Conservation (phyloP, 2,888 invertebrate species). For the Mythimna vitellina region DNA sequence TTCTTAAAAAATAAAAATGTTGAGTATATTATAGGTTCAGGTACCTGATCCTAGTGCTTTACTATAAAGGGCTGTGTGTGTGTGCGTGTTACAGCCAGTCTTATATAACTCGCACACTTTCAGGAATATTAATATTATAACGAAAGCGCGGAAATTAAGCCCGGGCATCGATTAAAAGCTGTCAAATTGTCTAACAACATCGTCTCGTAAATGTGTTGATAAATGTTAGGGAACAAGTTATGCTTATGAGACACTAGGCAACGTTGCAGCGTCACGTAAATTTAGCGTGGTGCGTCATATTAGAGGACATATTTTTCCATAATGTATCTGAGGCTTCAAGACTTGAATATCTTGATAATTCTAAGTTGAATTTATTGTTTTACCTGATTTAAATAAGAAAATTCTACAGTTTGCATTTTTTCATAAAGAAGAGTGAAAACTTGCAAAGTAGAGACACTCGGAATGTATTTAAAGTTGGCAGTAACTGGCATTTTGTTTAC, state of each 20-base stretch:
- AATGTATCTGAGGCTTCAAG: no score
- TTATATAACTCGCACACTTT: not conserved
- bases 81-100: no score
- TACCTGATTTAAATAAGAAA: not conserved
- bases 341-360: not conserved
- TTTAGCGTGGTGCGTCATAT: no score
- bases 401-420: not conserved
- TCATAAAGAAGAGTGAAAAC: constrained; percentile 10
- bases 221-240: no score
- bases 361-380: not conserved
- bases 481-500: constrained; percentile 26
- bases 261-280: no score
- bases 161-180: no score
- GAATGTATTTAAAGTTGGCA: constrained; percentile 41
- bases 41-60: not conserved
- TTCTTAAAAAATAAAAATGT: not conserved
- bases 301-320: no score
- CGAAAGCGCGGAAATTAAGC: no score
- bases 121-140: not conserved
- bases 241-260: no score
- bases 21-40: not conserved
- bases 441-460: constrained; percentile 7
- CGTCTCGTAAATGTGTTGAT: no score
- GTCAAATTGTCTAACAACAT: no score
- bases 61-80: no score